These are phyloP conservation scores for Stenodema calcarata DNA, from an alignment of 2,888 invertebrate species.

Conservation along the genomic window DNA sequence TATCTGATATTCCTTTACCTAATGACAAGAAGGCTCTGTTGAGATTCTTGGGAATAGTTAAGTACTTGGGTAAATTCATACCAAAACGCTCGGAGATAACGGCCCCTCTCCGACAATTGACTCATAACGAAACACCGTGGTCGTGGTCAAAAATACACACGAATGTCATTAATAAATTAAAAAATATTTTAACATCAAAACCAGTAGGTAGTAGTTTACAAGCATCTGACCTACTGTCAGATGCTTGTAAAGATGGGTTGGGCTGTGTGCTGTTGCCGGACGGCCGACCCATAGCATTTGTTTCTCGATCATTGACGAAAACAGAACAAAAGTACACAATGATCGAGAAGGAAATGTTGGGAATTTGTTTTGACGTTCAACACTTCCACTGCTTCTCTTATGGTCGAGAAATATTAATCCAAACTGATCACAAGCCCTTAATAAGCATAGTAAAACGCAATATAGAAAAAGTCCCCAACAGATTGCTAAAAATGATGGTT, in stretches of 20 bases:
- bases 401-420: neutral
- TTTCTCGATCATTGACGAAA: neutral
- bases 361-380: slow-evolving; percentile 5
- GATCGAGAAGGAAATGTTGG: slow-evolving; percentile 17
- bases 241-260: neutral
- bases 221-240: too few species aligned
- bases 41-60: too few species aligned
- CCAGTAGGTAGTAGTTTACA: too few species aligned
- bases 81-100: too few species aligned
- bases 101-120: too few species aligned
- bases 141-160: too few species aligned
- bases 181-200: too few species aligned
- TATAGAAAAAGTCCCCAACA: slow-evolving; percentile 9
- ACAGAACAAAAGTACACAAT: neutral
- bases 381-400: neutral
- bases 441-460: slow-evolving; percentile 14
- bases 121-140: too few species aligned
- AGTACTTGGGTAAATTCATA: too few species aligned
- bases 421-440: slow-evolving; percentile 27
- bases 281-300: neutral
- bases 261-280: neutral
- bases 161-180: too few species aligned
- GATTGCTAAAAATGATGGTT: slow-evolving; percentile 10
- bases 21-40: too few species aligned
- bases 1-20: too few species aligned